Percentiles rank a stretch among this genome's conserved stretches.
These are phyloP conservation scores for Betta splendens DNA, from an alignment of 2,797 vertebrate species.

Conservation along the genomic window DNA sequence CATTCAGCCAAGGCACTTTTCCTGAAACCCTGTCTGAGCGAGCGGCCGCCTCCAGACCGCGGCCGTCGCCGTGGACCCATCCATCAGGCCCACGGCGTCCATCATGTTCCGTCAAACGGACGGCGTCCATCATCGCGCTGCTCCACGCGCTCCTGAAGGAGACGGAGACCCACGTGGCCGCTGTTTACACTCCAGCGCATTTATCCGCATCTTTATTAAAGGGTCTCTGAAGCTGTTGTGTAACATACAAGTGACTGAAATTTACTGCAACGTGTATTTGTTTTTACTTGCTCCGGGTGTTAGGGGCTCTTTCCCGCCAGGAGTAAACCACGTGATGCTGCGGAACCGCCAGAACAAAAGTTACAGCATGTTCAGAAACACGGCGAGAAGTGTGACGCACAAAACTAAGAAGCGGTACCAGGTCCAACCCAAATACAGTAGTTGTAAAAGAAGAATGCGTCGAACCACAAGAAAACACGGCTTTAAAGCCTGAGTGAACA, in stretches of 20 bases:
- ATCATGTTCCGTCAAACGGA: constrained; percentile 6
- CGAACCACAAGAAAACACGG: constrained; percentile 13
- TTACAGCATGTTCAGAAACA: constrained; percentile 10
- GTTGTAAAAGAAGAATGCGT: constrained; percentile 41
- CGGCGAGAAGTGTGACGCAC: constrained; percentile 6
- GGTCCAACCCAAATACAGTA: constrained; percentile 35
- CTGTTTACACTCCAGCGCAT: constrained; percentile 25
- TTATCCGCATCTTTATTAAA: constrained; percentile 35
- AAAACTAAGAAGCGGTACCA: constrained; percentile 5
- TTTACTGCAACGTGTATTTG: not conserved
- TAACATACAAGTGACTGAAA: constrained; percentile 26
- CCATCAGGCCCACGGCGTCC: constrained; percentile 10
- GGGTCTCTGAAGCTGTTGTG: constrained; percentile 40
- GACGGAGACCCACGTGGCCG: not conserved
- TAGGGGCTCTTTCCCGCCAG: too few relatives aligned
- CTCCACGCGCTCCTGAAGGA: too few relatives aligned
- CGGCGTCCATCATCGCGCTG: too few relatives aligned
- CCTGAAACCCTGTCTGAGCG: constrained; percentile 42
- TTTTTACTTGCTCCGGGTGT: too few relatives aligned
- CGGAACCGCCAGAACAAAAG: constrained; percentile 4
- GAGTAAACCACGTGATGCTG: constrained; percentile 8
- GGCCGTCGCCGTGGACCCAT: not conserved
- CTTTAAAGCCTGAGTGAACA: constrained; percentile 38
- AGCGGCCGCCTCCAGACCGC: constrained; percentile 1
- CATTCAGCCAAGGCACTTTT: constrained; percentile 49